Evolutionary conservation across 2,113 vertebrate species (phyloP), one percentile per base, ranked within the genome.

Genomic region (Esox niger): DNA sequence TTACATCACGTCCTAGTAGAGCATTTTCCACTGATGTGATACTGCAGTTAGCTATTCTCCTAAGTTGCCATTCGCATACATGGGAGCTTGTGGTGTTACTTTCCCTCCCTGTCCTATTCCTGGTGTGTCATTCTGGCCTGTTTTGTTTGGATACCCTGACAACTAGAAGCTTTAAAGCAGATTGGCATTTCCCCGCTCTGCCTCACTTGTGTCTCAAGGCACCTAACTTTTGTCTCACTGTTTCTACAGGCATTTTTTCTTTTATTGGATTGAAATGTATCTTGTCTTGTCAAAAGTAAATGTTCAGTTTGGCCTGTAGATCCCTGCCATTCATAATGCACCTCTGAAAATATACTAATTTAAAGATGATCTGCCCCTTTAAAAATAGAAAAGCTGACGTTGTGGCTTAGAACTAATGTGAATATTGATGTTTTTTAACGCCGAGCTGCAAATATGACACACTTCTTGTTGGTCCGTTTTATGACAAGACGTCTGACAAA

Each of bases 141-240:
- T 88, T 91, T 81, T 91, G 86, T 91, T 91, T 88, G 79, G 82
- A 84, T 88, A 81, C 85, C 88, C 82, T 89, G 90, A 89, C 89
- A 86, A 91, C 89, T 79, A 64, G 56, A 70, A 81, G 82, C 84
- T 52, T 69, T 82, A 80, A 79, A 77, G 78, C 82, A 83, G 79
- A 80, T 68, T 15, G 21, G n/a, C 57, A 57, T 76, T 83, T 77
- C 79, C 70, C 70, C 78, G 69, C 77, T 38, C 70, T 67, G 79
- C 75, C 67, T 59, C 64, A 71, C 76, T 78, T 71, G 75, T 83
- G 79, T 83, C 49, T 23, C 70, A 86, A n/a, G n/a, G n/a, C n/a
- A n/a, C n/a, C n/a, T n/a, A n/a, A 88, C 84, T 86, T 86, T 70
- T 82, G 66, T 70, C 69, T 47, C 33, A 52, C 72, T 64, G 55